A percentile compares a stretch with the other conserved stretches of the same genome.
phyloP scores from a whole-genome alignment of 2,797 vertebrate genomes.

The Columba guinea region DNA sequence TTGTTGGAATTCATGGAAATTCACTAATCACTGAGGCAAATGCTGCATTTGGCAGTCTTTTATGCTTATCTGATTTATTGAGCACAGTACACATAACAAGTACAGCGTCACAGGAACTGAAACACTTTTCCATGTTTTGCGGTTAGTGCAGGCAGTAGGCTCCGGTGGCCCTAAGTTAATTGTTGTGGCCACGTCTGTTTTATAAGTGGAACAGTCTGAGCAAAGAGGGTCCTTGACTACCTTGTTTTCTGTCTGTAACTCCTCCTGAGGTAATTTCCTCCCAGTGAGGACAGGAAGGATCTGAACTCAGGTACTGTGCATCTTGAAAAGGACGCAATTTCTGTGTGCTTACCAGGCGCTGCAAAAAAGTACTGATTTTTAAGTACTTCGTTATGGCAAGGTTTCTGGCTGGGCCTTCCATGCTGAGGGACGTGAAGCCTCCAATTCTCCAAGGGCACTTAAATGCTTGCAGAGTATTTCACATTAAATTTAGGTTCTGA shows the following conservation, averaged over 20 bases:
- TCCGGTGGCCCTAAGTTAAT: rapidly evolving
- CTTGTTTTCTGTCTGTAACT: not conserved
- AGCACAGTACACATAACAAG: rapidly evolving
- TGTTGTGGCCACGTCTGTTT: not conserved
- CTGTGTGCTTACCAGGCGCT: not conserved
- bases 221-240: not conserved
- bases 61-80: not conserved
- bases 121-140: not conserved
- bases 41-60: not conserved
- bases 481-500: not conserved
- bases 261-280: not conserved
- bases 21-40: not conserved
- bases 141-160: not conserved
- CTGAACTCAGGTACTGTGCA: not conserved
- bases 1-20: not conserved
- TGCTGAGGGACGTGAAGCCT: not conserved
- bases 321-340: not conserved
- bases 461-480: not conserved
- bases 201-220: not conserved
- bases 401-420: not conserved
- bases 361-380: not conserved
- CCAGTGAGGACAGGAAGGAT: not conserved
- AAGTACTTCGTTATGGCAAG: not conserved
- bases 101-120: not conserved
- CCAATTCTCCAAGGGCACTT: not conserved